A percentile compares a stretch with the other conserved stretches of the same genome.
Conservation (phyloP, 2,888 invertebrate genomes). For the Formica aserva region DNA sequence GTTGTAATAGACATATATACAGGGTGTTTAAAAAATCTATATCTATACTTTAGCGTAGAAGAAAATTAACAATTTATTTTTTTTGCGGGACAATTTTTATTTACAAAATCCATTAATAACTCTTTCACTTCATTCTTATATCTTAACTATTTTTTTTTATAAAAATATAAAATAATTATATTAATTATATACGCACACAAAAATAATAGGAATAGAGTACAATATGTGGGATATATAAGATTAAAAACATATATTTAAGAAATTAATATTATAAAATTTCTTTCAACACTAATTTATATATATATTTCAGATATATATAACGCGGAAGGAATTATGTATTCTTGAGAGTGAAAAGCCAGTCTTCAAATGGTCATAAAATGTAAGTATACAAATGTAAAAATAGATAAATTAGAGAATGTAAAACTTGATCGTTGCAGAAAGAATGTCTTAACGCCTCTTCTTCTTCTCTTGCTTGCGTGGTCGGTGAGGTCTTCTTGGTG, state of each 20-base stretch:
- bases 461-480: slow-evolving; percentile 91
- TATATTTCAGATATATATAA: neutral
- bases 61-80: too few relatives aligned
- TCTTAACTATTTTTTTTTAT: neutral
- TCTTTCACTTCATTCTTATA: neutral
- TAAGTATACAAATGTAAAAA: neutral
- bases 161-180: neutral
- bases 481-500: slow-evolving; percentile 89
- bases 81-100: neutral
- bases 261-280: slow-evolving; percentile 12
- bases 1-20: neutral
- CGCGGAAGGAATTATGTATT: neutral
- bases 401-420: neutral
- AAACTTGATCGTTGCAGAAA: neutral
- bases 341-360: neutral
- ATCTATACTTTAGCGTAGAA: neutral
- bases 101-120: neutral
- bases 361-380: neutral
- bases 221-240: neutral
- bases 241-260: slow-evolving; percentile 7
- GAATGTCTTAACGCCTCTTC: slow-evolving; percentile 86
- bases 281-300: slow-evolving; percentile 11
- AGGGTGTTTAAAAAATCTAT: neutral
- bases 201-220: neutral
- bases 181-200: neutral